Evolutionary conservation across 2,888 invertebrate genomes (phyloP), one percentile per base, ranked within the genome.

Genomic region (Crossocerus cetratus): DNA sequence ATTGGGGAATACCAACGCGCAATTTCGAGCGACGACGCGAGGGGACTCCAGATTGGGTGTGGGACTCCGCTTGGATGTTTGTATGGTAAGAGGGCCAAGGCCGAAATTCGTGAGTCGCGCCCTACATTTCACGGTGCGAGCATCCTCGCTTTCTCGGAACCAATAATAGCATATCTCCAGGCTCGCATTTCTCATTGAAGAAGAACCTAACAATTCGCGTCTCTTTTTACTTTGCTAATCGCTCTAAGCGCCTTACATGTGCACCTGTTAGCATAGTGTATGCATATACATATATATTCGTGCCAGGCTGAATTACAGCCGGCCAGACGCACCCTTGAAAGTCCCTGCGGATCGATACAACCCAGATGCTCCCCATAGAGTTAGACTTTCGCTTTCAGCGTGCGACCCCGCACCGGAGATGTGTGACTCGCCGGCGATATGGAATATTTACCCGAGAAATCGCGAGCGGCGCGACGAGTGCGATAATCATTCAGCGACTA

Each of bases 51-150:
- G 49, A 49, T 2, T 49, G 2, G 8, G 49, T 13, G 49, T 13
- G 1, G 14, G 16, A 32, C 32, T 5, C 49, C 49, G 49, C 2
- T 16, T 4, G 16, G 16, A 49, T 43, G 49, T 16, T 16, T 16
- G 13, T 49, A 16, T 2, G 16, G 16, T 59, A 86, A 85, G 74
- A 80, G 72, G 85, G 83, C 83, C 87, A 87, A 84, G 86, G 86
- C 71, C 69, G 74, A 71, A 59, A 80, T 84, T 84, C 74, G 77
- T 80, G 32, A 32, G 72, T 70, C 64, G 68, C 64, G 84, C 78
- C 83, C 85, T 76, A 83, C 77, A 80, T 86, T 53, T 67, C 21
- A n/a, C 22, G 11, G 16, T 43, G 43, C 14, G 21, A 59, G 20
- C 32, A 60, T 77, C 44, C 42, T 55, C 18, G 44, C 23, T 64